Percentiles rank a stretch among this genome's conserved stretches.
Conservation (phyloP, 2,888 invertebrate genomes). For the Acholoe squamosa region DNA sequence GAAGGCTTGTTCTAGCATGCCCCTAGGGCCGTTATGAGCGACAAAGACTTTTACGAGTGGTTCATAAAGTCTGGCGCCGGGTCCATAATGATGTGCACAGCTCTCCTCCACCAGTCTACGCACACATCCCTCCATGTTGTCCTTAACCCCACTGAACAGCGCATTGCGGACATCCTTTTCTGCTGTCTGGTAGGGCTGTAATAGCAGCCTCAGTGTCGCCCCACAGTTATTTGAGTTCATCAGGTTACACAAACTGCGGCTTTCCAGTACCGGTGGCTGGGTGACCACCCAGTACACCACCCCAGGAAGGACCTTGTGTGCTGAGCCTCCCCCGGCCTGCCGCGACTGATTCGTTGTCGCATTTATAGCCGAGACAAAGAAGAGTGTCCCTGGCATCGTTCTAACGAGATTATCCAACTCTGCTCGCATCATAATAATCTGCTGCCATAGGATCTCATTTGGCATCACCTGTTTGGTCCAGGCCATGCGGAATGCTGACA, state of each 20-base stretch:
- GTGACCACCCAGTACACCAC: constrained; percentile 41
- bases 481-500: constrained; percentile 33
- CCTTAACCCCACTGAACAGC: constrained; percentile 17
- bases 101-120: constrained; percentile 46
- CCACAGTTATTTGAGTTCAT: constrained; percentile 3
- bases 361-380: constrained; percentile 20
- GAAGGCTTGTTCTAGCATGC: neutral
- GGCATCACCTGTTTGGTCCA: neutral
- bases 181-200: constrained; percentile 40
- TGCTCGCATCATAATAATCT: neutral
- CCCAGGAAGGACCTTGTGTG: neutral
- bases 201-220: neutral
- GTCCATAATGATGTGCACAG: constrained; percentile 1
- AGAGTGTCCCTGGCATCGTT: neutral
- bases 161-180: constrained; percentile 46
- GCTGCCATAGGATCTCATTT: neutral
- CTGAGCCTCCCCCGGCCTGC: neutral
- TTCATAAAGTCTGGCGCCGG: neutral
- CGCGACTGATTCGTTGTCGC: neutral
- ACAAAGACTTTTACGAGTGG: constrained; percentile 36
- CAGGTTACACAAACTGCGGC: neutral
- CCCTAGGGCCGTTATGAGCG: neutral
- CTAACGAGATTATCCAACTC: constrained; percentile 5
- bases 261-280: neutral
- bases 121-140: constrained; percentile 37